Percentiles rank a stretch among this genome's conserved stretches.
These are phyloP conservation scores for Apamea epomidion DNA, from an alignment of 2,888 invertebrate genomes.

Conservation along the genomic window DNA sequence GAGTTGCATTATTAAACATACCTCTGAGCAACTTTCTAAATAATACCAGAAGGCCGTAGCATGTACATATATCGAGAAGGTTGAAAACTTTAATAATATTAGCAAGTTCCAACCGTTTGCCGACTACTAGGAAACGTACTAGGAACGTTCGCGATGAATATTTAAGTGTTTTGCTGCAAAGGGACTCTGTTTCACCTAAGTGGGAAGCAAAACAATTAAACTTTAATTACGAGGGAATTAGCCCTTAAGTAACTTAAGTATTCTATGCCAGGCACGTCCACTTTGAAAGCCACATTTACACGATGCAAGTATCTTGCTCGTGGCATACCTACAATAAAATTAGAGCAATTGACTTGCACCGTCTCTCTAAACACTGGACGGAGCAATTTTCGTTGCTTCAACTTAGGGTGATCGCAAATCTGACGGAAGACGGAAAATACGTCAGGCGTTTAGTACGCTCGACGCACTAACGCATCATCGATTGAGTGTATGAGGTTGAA, in stretches of 20 bases:
- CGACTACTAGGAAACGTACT: too few relatives aligned
- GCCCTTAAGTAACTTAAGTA: neutral
- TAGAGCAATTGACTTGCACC: neutral
- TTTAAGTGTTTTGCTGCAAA: slow-evolving; percentile 40
- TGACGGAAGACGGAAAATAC: neutral
- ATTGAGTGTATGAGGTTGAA: neutral
- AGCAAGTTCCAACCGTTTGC: slow-evolving; percentile 25
- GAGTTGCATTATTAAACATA: neutral
- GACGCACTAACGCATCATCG: neutral
- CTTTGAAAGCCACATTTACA: neutral
- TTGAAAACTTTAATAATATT: slow-evolving; percentile 21
- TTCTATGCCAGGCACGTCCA: neutral
- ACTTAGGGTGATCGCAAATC: too few relatives aligned
- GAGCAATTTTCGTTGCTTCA: neutral
- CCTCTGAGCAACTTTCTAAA: neutral
- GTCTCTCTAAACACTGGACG: neutral
- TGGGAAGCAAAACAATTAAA: slow-evolving; percentile 35
- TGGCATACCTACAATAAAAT: neutral
- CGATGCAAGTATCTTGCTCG: neutral
- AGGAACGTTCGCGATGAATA: slow-evolving; percentile 37
- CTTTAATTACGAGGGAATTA: slow-evolving; percentile 33
- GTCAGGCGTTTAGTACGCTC: neutral
- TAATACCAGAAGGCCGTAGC: too few relatives aligned
- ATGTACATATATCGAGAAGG: neutral
- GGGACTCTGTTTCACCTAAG: slow-evolving; percentile 15